Evolutionary conservation across 2,797 vertebrate species (phyloP).

Genomic region (Epinephelus coioides): DNA sequence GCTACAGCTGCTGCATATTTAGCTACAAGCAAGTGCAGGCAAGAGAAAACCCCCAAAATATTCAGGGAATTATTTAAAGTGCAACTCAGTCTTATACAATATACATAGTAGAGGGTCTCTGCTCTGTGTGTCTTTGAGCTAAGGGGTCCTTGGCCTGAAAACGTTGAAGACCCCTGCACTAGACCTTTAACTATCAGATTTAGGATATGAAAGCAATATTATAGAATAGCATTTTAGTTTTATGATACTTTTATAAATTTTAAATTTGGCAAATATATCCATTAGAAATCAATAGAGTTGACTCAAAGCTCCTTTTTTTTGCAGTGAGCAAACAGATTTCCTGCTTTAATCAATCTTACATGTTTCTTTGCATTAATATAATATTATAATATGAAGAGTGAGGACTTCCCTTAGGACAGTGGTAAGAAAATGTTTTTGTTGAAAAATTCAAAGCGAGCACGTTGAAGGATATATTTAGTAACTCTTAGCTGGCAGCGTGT

Average conservation of each 20-base stretch:
- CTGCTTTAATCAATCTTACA: neutral
- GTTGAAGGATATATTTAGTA: neutral
- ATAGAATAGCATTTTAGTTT: neutral
- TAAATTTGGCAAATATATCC: neutral
- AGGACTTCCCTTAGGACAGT: neutral
- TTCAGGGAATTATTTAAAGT: too few species aligned
- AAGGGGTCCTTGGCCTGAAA: too few species aligned
- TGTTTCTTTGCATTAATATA: neutral
- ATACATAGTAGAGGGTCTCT: neutral
- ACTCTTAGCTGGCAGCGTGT: slow-evolving; percentile 20
- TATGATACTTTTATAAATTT: neutral
- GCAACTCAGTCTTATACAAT: too few species aligned
- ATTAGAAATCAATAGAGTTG: neutral
- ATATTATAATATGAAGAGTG: neutral
- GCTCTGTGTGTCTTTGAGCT: too few species aligned
- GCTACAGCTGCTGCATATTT: too few species aligned
- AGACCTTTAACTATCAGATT: neutral
- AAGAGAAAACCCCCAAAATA: too few species aligned
- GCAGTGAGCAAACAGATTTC: neutral
- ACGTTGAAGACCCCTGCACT: too few species aligned
- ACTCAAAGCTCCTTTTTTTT: neutral
- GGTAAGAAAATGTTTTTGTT: neutral
- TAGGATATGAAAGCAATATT: neutral
- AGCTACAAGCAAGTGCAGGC: too few species aligned
- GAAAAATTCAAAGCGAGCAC: neutral